Conservation (phyloP, 2,113 vertebrate genomes). For the Channa argus region DNA sequence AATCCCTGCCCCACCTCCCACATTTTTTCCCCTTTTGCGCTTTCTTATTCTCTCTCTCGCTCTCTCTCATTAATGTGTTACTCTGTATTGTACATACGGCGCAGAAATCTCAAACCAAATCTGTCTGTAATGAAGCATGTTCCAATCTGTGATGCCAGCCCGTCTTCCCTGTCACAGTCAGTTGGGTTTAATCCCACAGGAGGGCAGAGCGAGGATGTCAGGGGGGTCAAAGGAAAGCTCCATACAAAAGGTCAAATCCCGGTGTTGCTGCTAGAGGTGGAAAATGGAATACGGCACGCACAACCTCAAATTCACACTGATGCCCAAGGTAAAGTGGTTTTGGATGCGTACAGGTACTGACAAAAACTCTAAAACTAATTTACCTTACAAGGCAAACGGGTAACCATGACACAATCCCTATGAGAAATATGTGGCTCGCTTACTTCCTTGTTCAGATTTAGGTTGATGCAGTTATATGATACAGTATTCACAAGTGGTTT, state of each 20-base stretch:
- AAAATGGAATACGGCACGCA: background rate
- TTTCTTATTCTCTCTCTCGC: slow-evolving; percentile 21
- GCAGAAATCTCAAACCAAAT: slow-evolving; percentile 60
- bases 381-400: no score
- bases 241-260: slow-evolving; percentile 50
- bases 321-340: background rate
- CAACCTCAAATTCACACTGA: background rate
- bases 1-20: slow-evolving; percentile 16
- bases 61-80: slow-evolving; percentile 23
- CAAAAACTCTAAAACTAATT: no score
- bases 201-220: slow-evolving; percentile 35
- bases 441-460: background rate
- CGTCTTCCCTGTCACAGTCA: slow-evolving; percentile 41
- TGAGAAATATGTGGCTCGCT: no score
- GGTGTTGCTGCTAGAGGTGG: background rate
- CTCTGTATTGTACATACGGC: slow-evolving; percentile 36
- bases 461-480: background rate
- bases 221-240: slow-evolving; percentile 30
- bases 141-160: slow-evolving; percentile 58
- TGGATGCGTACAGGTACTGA: no score
- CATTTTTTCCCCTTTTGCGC: background rate
- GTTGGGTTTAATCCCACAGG: slow-evolving; percentile 61
- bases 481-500: no score
- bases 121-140: slow-evolving; percentile 65
- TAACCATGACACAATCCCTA: no score